Percentiles rank a stretch among this genome's conserved stretches.
Conservation (phyloP, 2,888 invertebrate species). For the Parascotia fuliginaria region DNA sequence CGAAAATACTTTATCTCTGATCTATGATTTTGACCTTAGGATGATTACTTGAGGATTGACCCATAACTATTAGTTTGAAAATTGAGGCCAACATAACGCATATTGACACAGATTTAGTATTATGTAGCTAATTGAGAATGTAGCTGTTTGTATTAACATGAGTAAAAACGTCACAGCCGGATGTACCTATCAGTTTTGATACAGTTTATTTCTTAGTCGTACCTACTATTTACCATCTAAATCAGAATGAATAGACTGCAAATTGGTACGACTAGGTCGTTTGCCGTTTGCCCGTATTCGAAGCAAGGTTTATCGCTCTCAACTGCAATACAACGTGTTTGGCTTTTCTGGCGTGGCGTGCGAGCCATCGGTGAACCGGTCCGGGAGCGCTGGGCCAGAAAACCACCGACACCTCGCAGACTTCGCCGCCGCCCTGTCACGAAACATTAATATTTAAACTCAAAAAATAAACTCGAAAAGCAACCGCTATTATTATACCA, state of each 20-base stretch:
- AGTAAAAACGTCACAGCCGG: slow-evolving; percentile 13
- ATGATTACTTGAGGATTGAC: too few relatives aligned
- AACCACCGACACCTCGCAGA: slow-evolving; percentile 81
- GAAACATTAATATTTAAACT: slow-evolving; percentile 82
- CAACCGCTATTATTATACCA: slow-evolving; percentile 70
- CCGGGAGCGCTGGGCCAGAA: slow-evolving; percentile 81
- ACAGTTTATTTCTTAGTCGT: slow-evolving; percentile 50
- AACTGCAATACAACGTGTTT: slow-evolving; percentile 70
- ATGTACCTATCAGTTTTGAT: slow-evolving; percentile 32
- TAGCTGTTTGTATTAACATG: slow-evolving; percentile 15
- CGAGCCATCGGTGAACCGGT: slow-evolving; percentile 77
- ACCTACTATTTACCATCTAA: slow-evolving; percentile 42
- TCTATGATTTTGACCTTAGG: slow-evolving; percentile 7
- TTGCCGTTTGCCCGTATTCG: slow-evolving; percentile 72
- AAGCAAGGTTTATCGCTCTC: slow-evolving; percentile 79
- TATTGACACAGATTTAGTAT: too few relatives aligned
- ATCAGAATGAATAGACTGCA: slow-evolving; percentile 59
- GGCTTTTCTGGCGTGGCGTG: slow-evolving; percentile 74
- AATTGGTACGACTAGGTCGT: slow-evolving; percentile 78
- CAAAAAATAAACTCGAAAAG: slow-evolving; percentile 69
- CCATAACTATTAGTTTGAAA: too few relatives aligned
- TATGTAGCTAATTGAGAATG: slow-evolving; percentile 34
- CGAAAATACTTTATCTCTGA: too few relatives aligned
- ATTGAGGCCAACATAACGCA: slow-evolving; percentile 21
- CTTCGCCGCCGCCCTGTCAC: slow-evolving; percentile 75